phyloP scores from a whole-genome alignment of 2,113 vertebrate species.

The Odocoileus hemionus region DNA sequence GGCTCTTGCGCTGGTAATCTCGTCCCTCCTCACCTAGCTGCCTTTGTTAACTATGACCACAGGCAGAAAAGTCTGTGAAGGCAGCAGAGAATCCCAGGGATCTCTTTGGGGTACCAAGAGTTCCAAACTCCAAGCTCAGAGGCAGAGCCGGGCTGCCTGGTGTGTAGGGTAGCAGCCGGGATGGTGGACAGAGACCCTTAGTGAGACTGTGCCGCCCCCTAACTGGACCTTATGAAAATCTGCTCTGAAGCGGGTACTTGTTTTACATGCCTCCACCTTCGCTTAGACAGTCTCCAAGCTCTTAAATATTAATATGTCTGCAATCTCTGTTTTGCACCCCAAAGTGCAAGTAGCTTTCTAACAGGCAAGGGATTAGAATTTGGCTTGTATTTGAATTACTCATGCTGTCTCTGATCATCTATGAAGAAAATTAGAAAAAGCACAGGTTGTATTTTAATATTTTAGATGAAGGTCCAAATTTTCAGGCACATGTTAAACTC shows the following conservation, averaged over 20 bases:
- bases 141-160: background rate
- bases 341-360: slow-evolving; percentile 45
- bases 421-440: slow-evolving; percentile 25
- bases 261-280: background rate
- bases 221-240: background rate
- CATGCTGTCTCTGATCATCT: slow-evolving; percentile 37
- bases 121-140: background rate
- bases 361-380: slow-evolving; percentile 38
- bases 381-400: slow-evolving; percentile 25
- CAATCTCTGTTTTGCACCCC: slow-evolving; percentile 44
- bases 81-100: background rate
- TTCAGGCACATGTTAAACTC: slow-evolving; percentile 39
- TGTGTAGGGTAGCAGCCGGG: background rate
- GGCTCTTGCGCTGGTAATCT: slow-evolving; percentile 48
- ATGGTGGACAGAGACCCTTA: background rate
- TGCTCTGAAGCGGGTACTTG: background rate
- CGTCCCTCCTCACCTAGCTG: slow-evolving; percentile 40
- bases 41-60: slow-evolving; percentile 46
- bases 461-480: slow-evolving; percentile 49
- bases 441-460: slow-evolving; percentile 49
- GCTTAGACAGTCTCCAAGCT: background rate
- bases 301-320: slow-evolving; percentile 57
- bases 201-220: background rate
- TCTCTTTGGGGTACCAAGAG: background rate
- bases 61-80: background rate